Evolutionary conservation across 92 coral and sea anemone genomes (phyloP), one percentile per base, ranked within the genome.

Genomic region (Epizoanthus rinbou): DNA sequence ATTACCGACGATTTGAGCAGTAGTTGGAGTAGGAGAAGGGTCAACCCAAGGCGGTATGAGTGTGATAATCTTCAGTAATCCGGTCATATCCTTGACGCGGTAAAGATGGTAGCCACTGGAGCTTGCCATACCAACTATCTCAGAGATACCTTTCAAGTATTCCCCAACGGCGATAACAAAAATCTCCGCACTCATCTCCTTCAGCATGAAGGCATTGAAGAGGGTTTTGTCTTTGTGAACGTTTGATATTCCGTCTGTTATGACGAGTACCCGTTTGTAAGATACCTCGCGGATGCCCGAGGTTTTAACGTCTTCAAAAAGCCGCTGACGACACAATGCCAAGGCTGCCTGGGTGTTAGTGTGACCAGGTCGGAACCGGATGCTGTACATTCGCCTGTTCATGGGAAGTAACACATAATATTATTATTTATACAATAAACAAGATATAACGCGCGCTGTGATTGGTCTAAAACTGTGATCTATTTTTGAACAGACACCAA

Each of bases 311-410:
- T 64, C 75, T 33, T 28, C 39, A 45, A 89, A 85, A 17, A 89
- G 65, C 74, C 75, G 52, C 33, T 74, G 41, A 17, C 39, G 43
- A 4, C 86, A 87, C 80, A 85, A 57, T 2, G 54, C 73, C 23
- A 89, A 76, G 5, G 89, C 92, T 2, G 80, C 92, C 37, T 85
- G 86, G 21, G 92, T 89, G 67, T 89, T 89, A 2, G 92, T 89
- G 22, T 81, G 76, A 8, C 91, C 91, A 4, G 83, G 83, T 13
- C 81, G 86, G 54, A 73, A 81, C 56, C 83, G 43, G 0, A 88
- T 73, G 15, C 72, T 23, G 24, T 59, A 47, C 53, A 88, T 75
- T 50, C 60, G 33, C 24, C 80, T 75, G 50, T 45, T 45, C 52
- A 45, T 0, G 11, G 52, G 52, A 7, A 1, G 52, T 45, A 45